Evolutionary conservation across 2,797 vertebrate species (phyloP), one percentile per base, ranked within the genome.

Genomic region (Naso thynnoides): DNA sequence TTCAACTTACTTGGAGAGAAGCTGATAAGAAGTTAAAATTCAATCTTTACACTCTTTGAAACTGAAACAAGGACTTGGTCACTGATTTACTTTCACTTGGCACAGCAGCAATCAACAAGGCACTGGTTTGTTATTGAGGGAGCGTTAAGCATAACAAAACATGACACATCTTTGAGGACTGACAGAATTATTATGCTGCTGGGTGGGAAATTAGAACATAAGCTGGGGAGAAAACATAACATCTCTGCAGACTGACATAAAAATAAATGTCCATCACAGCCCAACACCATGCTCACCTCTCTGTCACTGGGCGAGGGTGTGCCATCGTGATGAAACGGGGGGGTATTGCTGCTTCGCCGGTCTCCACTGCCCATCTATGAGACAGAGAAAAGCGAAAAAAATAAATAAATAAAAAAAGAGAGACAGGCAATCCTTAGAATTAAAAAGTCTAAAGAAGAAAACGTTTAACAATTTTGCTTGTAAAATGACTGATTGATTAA

Each of bases 271-370:
- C 47, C 2, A 23, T 54, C 62, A 73, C 13, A 79, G 16, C 36
- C 4, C 39, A 42, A 81, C 62, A 54, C 50, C 31, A 6, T 29
- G 71, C 95, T 91, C 83, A 98, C 97, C 96, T 99, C 96, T 96
- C 95, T 93, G 79, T 96, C 95, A 60, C 84, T 92, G 57, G 95
- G 94, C 66, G 91, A 87, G 63, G 85, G 88, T 9, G 88, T 79
- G 62, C 83, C 89, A 76, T 98, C 98, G 33, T 95, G 94, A 54
- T 87, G 87, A 54, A 92, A 91, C 14, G 94, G 91, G 19, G 93
- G 87, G 36, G 92, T 93, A 77, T 29, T 95, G 94, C 92, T 95
- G 90, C 15, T 72, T 70, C 89, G 89, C 87, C 91, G 92, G 11
- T 94, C 94, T 84, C 89, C 90, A 76, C 86, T 56, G 59, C 82